These are phyloP conservation scores for Pasiphila rectangulata DNA, from an alignment of 2,888 invertebrate species.

Conservation along the genomic window DNA sequence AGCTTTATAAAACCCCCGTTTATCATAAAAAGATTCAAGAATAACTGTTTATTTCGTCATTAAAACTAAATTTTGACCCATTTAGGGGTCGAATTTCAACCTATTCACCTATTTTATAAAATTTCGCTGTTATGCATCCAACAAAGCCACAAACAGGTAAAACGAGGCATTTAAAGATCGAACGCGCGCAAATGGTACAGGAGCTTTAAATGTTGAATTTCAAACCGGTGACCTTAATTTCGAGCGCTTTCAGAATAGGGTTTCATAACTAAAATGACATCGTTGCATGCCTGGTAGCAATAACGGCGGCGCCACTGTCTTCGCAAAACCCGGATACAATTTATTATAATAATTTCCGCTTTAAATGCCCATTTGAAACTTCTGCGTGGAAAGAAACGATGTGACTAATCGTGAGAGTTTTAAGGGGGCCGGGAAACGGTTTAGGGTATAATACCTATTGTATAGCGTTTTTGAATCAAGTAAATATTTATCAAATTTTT, in stretches of 20 bases:
- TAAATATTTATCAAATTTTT: too few species aligned
- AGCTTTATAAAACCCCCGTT: too few species aligned
- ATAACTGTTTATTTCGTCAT: too few species aligned
- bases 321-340: conserved; percentile 58
- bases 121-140: too few species aligned
- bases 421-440: not conserved
- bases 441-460: too few species aligned
- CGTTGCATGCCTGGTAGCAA: conserved; percentile 60
- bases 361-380: conserved; percentile 50
- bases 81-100: too few species aligned
- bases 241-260: conserved; percentile 35
- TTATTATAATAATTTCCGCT: conserved; percentile 65
- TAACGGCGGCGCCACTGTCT: conserved; percentile 58
- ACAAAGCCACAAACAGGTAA: too few species aligned
- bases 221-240: conserved; percentile 2
- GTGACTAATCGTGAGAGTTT: conserved; percentile 36
- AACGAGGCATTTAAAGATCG: not conserved
- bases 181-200: not conserved
- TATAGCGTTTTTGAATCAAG: too few species aligned
- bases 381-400: conserved; percentile 32
- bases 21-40: too few species aligned
- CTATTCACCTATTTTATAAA: too few species aligned
- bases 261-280: conserved; percentile 48
- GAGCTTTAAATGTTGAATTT: not conserved
- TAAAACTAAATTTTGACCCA: too few species aligned